Conservation (phyloP, 2,113 vertebrate species). For the Accipiter virgatus region DNA sequence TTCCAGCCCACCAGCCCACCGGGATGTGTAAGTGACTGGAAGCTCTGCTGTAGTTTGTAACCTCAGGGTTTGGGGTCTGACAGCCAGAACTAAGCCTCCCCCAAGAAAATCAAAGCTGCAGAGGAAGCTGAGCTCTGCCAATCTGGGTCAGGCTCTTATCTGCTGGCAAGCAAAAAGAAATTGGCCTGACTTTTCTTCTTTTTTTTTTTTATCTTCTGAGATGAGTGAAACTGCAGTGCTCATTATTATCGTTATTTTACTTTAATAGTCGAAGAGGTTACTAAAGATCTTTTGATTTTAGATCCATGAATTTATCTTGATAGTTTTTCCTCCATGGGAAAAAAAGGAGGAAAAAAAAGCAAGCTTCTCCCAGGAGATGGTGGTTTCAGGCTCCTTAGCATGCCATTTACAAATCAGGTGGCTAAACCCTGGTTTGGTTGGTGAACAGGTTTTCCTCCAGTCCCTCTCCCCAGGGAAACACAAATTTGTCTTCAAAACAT, state of each 20-base stretch:
- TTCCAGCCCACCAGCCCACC: not conserved
- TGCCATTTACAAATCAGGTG: not conserved
- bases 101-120: not conserved
- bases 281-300: conserved; percentile 26
- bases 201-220: not conserved
- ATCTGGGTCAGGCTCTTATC: conserved; percentile 56
- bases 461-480: not conserved
- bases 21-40: accelerated
- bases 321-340: not conserved
- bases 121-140: conserved; percentile 1
- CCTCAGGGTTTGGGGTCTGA: not conserved
- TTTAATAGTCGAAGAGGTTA: conserved; percentile 35
- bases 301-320: conserved; percentile 24
- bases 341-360: not conserved
- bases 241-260: conserved; percentile 24
- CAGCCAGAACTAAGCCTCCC: not conserved
- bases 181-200: not conserved
- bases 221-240: conserved; percentile 15
- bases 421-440: not conserved
- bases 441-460: not conserved
- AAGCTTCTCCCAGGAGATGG: not conserved
- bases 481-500: not conserved
- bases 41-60: not conserved
- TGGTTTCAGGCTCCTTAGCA: not conserved
- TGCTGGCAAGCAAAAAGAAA: conserved; percentile 16